A percentile compares a stretch with the other conserved stretches of the same genome.
phyloP scores from a whole-genome alignment of 2,797 vertebrate species.

The Zenarchopterus dispar region DNA sequence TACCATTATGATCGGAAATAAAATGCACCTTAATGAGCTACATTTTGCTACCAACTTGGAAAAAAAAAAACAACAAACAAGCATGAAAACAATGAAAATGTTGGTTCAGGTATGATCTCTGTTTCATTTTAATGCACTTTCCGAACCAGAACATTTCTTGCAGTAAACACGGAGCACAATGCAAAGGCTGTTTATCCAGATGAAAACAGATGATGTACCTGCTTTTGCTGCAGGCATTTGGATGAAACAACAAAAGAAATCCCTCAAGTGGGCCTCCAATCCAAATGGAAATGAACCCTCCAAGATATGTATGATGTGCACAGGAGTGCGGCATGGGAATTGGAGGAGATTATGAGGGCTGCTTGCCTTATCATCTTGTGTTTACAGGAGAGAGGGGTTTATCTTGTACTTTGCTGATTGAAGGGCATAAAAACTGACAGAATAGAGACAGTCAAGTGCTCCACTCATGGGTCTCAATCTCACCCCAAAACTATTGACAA shows the following conservation, averaged over 20 bases:
- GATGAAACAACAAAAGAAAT: conserved; percentile 55
- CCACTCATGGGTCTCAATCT: conserved; percentile 39
- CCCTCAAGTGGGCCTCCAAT: conserved; percentile 49
- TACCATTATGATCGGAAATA: conserved; percentile 15
- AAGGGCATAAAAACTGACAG: conserved; percentile 55
- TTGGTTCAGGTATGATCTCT: no score
- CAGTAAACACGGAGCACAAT: conserved; percentile 37
- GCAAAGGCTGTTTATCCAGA: conserved; percentile 43
- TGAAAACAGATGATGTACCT: conserved; percentile 45
- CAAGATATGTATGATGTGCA: conserved; percentile 41
- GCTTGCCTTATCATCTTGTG: conserved; percentile 59
- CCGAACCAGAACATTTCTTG: conserved; percentile 30
- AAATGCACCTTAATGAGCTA: conserved; percentile 8
- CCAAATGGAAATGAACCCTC: conserved; percentile 55
- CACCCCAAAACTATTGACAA: conserved; percentile 50
- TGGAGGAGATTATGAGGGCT: conserved; percentile 61
- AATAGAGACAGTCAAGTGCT: conserved; percentile 34
- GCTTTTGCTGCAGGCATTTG: conserved; percentile 44
- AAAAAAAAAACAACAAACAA: not conserved
- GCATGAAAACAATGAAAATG: no score
- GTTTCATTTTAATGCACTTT: conserved; percentile 20
- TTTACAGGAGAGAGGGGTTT: conserved; percentile 59
- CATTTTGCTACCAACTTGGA: not conserved
- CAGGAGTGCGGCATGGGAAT: conserved; percentile 38
- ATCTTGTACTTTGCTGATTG: conserved; percentile 50